A percentile compares a stretch with the other conserved stretches of the same genome.
These are phyloP conservation scores for Dicyrtoma fusca DNA, from an alignment of 2,888 invertebrate species.

Conservation along the genomic window DNA sequence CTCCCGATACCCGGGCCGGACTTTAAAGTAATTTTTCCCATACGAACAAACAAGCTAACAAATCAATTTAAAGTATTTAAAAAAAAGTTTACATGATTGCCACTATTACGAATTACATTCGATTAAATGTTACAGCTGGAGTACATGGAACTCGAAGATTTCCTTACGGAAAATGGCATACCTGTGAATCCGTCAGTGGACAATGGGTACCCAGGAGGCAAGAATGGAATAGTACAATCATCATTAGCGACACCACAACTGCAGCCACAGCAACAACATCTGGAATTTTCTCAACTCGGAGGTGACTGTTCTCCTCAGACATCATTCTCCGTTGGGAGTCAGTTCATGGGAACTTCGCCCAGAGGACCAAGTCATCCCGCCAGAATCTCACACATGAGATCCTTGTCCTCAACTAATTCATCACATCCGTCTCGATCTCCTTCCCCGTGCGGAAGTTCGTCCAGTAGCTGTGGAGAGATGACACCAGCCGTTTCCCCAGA, in stretches of 20 bases:
- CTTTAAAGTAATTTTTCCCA: constrained; percentile 73
- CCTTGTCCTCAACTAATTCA: constrained; percentile 61
- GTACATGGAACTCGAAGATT: constrained; percentile 97
- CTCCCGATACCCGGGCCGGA: constrained; percentile 83
- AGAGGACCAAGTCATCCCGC: constrained; percentile 61
- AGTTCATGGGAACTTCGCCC: constrained; percentile 44
- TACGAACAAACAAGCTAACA: not conserved
- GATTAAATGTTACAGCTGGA: constrained; percentile 62
- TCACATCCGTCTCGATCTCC: constrained; percentile 50
- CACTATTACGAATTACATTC: not conserved
- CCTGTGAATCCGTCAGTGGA: constrained; percentile 68
- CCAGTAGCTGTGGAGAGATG: constrained; percentile 39
- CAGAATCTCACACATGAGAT: constrained; percentile 63
- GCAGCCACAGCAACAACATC: constrained; percentile 1
- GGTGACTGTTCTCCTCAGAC: constrained; percentile 21
- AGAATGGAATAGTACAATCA: not conserved
- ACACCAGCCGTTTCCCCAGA: constrained; percentile 38
- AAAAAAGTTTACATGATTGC: no score
- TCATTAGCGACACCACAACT: not conserved
- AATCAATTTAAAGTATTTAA: not conserved
- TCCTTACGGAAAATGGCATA: constrained; percentile 92
- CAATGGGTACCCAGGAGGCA: constrained; percentile 11
- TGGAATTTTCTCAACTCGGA: not conserved
- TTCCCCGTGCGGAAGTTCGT: constrained; percentile 48
- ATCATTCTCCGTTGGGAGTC: constrained; percentile 23